These are phyloP conservation scores for Sebastes matsubarae DNA, from an alignment of 2,797 vertebrate genomes.

Conservation along the genomic window DNA sequence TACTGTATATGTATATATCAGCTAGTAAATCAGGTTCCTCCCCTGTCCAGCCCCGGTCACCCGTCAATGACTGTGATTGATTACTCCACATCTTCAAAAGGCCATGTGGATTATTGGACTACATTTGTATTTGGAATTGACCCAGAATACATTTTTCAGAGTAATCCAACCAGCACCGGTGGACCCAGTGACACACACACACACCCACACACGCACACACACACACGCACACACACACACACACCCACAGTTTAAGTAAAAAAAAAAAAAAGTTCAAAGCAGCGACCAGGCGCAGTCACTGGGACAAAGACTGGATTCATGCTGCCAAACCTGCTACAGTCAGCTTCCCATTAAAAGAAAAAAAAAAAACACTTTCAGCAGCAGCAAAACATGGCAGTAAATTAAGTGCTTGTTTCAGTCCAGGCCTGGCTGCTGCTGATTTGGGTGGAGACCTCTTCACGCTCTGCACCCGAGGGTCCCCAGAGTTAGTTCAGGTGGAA, in stretches of 20 bases:
- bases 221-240: neutral
- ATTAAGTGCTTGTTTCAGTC: slow-evolving; percentile 44
- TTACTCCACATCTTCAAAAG: neutral
- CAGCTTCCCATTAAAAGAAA: slow-evolving; percentile 40
- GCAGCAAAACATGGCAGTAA: slow-evolving; percentile 32
- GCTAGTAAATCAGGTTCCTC: neutral
- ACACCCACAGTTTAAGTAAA: neutral
- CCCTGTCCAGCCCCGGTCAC: neutral
- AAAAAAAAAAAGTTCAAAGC: slow-evolving; percentile 29
- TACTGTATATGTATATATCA: too few species aligned
- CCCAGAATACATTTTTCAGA: slow-evolving; percentile 5
- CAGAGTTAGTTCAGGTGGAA: slow-evolving; percentile 34
- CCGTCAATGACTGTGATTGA: neutral
- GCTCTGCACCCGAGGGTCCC: neutral
- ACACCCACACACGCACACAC: neutral
- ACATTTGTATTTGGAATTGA: neutral
- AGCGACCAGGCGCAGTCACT: slow-evolving; percentile 1
- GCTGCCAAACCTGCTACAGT: slow-evolving; percentile 46
- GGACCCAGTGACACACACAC: neutral
- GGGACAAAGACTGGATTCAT: slow-evolving; percentile 61
- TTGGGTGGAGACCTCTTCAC: slow-evolving; percentile 28
- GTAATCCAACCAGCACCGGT: neutral
- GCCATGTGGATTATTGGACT: neutral
- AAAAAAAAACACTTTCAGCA: slow-evolving; percentile 16
- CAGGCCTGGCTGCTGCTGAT: slow-evolving; percentile 4